Evolutionary conservation across 2,113 vertebrate genomes (phyloP).

Genomic region (Callochromis pleurospilus): DNA sequence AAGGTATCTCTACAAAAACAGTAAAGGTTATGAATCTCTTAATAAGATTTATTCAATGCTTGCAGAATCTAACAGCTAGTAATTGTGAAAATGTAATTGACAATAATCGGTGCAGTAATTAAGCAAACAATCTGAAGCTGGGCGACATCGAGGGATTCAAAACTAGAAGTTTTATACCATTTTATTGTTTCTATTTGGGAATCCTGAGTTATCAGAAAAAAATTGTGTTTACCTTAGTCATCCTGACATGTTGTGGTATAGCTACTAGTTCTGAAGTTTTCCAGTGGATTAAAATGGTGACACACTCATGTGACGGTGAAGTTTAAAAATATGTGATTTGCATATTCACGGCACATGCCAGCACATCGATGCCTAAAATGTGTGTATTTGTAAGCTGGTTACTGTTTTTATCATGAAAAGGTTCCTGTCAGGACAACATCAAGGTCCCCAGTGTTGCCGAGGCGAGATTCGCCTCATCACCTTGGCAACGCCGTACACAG

Average conservation of each 20-base stretch:
- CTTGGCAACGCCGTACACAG: constrained; percentile 77
- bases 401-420: constrained; percentile 65
- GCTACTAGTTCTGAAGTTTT: background rate
- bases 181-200: background rate
- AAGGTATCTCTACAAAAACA: background rate
- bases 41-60: background rate
- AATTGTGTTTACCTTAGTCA: background rate
- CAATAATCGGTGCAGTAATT: background rate
- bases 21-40: background rate
- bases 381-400: constrained; percentile 27
- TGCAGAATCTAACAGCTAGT: background rate
- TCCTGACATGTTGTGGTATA: background rate
- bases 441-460: constrained; percentile 87
- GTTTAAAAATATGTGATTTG: background rate
- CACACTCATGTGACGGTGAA: background rate
- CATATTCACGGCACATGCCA: background rate
- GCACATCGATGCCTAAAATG: background rate
- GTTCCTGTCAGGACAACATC: constrained; percentile 91
- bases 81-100: background rate
- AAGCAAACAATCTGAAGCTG: background rate
- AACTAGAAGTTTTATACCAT: background rate
- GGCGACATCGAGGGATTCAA: background rate
- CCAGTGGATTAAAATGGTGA: background rate
- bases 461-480: constrained; percentile 87
- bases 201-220: background rate